Conservation (phyloP, 2,113 vertebrate genomes). For the Leptobrachium ailaonicum region DNA sequence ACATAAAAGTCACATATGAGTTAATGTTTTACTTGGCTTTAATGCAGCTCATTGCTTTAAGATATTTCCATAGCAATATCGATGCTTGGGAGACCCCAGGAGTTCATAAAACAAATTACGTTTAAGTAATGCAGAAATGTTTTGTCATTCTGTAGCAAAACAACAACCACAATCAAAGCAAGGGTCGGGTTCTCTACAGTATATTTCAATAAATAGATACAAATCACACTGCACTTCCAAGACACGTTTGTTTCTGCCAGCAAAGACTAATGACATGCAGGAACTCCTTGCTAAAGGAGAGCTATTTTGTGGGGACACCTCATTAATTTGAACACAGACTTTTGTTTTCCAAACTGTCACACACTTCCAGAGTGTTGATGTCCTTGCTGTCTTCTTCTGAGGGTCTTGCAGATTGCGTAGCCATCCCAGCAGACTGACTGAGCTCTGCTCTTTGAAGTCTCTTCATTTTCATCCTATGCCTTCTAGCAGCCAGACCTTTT, state of each 20-base stretch:
- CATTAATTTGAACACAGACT: conserved; percentile 39
- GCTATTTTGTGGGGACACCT: conserved; percentile 27
- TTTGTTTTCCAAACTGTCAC: conserved; percentile 43
- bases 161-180: background rate
- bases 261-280: conserved; percentile 56
- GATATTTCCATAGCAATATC: too few species aligned
- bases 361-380: conserved; percentile 7
- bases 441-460: conserved; percentile 52
- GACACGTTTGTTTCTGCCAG: conserved; percentile 65
- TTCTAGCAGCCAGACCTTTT: conserved; percentile 57
- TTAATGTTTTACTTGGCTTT: too few species aligned
- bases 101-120: too few species aligned
- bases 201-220: conserved; percentile 56
- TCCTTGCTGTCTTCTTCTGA: conserved; percentile 20
- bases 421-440: conserved; percentile 41
- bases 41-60: too few species aligned
- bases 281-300: conserved; percentile 52
- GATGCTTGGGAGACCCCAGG: too few species aligned
- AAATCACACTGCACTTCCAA: conserved; percentile 52
- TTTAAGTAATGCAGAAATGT: background rate
- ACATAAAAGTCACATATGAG: too few species aligned
- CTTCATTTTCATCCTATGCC: conserved; percentile 60
- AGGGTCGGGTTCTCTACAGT: conserved; percentile 27
- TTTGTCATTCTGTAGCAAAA: background rate
- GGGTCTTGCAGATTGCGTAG: background rate